A percentile compares a stretch with the other conserved stretches of the same genome.
These are phyloP conservation scores for Heliconius congener DNA, from an alignment of 1,140 invertebrate genomes.

Conservation along the genomic window DNA sequence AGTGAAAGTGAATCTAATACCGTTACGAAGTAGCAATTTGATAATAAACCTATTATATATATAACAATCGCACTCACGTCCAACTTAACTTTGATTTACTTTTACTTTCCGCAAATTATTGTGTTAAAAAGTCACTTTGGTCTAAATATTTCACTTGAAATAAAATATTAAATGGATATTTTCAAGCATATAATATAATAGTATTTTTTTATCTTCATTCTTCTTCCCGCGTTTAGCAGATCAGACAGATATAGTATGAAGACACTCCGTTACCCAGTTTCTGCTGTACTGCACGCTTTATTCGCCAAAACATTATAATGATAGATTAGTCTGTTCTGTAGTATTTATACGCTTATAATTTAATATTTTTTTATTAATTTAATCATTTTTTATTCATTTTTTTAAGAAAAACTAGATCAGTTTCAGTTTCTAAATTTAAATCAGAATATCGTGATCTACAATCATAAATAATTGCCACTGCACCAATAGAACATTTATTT, in stretches of 20 bases:
- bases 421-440: not conserved
- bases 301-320: no score
- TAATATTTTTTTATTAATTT: no score
- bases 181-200: no score
- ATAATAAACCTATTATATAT: conserved; percentile 35
- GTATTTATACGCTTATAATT: no score
- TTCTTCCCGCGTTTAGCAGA: no score
- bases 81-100: not conserved
- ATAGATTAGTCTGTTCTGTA: no score
- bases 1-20: conserved; percentile 38
- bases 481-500: not conserved
- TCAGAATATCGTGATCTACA: not conserved
- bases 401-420: not conserved
- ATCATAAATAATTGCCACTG: not conserved
- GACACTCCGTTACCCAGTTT: no score
- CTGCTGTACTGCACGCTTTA: no score
- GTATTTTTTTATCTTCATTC: no score
- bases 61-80: conserved; percentile 25
- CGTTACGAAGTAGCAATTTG: conserved; percentile 35
- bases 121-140: not conserved
- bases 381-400: no score
- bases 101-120: not conserved
- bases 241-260: no score
- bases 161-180: not conserved
- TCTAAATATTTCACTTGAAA: not conserved